Conservation (phyloP, 2,113 vertebrate genomes). For the Petroica traversi region DNA sequence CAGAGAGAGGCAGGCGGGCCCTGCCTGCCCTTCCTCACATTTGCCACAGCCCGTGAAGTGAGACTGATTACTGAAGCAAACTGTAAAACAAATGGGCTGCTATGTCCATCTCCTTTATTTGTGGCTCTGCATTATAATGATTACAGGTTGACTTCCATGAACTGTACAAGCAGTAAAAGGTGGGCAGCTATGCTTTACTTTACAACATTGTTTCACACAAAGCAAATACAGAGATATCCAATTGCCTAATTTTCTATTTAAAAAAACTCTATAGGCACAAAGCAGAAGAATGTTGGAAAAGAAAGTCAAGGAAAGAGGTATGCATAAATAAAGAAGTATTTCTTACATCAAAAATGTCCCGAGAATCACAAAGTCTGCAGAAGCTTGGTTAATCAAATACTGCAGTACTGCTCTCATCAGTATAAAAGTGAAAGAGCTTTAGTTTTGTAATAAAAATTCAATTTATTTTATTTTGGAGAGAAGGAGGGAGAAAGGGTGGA, state of each 20-base stretch:
- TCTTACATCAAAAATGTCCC: conserved; percentile 78
- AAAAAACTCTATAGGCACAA: conserved; percentile 75
- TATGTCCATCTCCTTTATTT: conserved; percentile 75
- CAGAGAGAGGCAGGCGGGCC: neutral
- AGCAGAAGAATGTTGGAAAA: conserved; percentile 69
- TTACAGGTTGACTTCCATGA: conserved; percentile 71
- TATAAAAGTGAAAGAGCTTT: conserved; percentile 82
- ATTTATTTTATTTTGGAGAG: conserved; percentile 57
- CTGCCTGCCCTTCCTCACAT: neutral
- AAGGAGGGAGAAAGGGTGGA: neutral
- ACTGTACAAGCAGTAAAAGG: conserved; percentile 77
- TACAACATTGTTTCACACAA: conserved; percentile 77
- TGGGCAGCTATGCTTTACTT: conserved; percentile 74
- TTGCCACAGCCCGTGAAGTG: neutral
- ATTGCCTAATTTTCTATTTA: conserved; percentile 70
- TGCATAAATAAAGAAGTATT: conserved; percentile 79
- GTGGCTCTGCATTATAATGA: conserved; percentile 64
- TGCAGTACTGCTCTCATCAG: conserved; percentile 81
- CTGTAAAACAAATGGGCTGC: conserved; percentile 30
- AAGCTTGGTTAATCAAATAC: conserved; percentile 78
- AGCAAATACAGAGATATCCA: conserved; percentile 71
- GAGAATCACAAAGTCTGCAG: conserved; percentile 79
- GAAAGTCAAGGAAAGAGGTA: conserved; percentile 53
- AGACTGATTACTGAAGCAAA: conserved; percentile 3
- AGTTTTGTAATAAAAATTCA: conserved; percentile 81